Evolutionary conservation across 2,113 vertebrate species (phyloP).

Genomic region (Hoplias malabaricus): DNA sequence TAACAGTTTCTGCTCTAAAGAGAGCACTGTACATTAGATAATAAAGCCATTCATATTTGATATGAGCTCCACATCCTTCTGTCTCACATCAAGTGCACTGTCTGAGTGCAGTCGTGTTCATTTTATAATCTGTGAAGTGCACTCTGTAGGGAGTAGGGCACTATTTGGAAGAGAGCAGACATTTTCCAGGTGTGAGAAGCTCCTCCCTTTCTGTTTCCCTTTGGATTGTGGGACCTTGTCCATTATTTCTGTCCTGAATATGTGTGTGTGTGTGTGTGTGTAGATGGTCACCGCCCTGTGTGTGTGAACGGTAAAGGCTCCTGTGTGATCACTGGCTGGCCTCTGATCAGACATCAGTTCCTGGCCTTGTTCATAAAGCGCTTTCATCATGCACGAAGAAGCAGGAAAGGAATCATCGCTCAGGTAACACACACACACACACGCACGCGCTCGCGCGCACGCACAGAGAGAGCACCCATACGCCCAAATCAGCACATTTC

Average conservation of each 20-base stretch:
- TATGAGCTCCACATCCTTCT: no score
- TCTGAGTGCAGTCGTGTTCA: no score
- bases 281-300: slow-evolving; percentile 79
- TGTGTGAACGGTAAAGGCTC: slow-evolving; percentile 87
- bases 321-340: slow-evolving; percentile 83
- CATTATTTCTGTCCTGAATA: background rate
- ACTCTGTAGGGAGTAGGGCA: no score
- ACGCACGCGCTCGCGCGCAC: background rate
- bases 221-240: background rate
- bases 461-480: background rate
- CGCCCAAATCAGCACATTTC: slow-evolving; percentile 4
- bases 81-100: no score
- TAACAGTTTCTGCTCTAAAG: no score
- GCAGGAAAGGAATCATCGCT: slow-evolving; percentile 94
- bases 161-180: no score
- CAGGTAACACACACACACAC: slow-evolving; percentile 81
- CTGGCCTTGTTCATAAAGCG: slow-evolving; percentile 93
- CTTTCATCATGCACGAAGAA: slow-evolving; percentile 89
- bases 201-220: no score
- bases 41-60: no score
- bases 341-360: slow-evolving; percentile 90
- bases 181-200: no score
- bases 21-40: no score
- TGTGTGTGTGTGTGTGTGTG: slow-evolving; percentile 1
- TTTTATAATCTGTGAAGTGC: no score